Conservation (phyloP, 2,888 invertebrate species). For the Cyaniris semiargus region DNA sequence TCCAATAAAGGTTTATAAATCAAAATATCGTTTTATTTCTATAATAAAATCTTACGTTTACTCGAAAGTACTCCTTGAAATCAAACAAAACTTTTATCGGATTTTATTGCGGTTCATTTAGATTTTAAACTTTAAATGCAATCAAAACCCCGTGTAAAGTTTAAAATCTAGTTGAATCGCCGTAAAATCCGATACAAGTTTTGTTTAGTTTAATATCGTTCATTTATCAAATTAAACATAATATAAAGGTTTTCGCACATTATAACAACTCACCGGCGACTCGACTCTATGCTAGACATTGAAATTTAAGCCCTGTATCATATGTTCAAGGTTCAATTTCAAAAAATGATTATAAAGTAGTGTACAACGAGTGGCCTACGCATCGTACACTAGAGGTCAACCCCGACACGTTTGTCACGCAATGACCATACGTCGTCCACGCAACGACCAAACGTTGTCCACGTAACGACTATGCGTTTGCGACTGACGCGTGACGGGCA, state of each 20-base stretch:
- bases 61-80: too few relatives aligned
- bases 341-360: conserved; percentile 19
- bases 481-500: conserved; percentile 15
- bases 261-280: conserved; percentile 18
- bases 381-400: conserved; percentile 15
- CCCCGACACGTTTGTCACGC: conserved; percentile 15
- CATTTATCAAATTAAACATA: too few relatives aligned
- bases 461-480: conserved; percentile 15
- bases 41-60: too few relatives aligned
- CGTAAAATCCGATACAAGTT: too few relatives aligned
- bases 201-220: too few relatives aligned
- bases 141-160: too few relatives aligned
- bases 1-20: too few relatives aligned
- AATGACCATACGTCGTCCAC: conserved; percentile 15
- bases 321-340: conserved; percentile 16
- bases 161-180: too few relatives aligned
- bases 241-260: conserved; percentile 8
- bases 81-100: too few relatives aligned
- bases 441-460: conserved; percentile 12
- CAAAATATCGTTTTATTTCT: too few relatives aligned
- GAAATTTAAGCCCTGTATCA: conserved; percentile 16
- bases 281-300: conserved; percentile 18
- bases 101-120: too few relatives aligned
- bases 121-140: too few relatives aligned
- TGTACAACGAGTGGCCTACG: conserved; percentile 15